These are phyloP conservation scores for Tokudaia tokunoshimensis DNA, from an alignment of 2,797 vertebrate species.

Conservation along the genomic window DNA sequence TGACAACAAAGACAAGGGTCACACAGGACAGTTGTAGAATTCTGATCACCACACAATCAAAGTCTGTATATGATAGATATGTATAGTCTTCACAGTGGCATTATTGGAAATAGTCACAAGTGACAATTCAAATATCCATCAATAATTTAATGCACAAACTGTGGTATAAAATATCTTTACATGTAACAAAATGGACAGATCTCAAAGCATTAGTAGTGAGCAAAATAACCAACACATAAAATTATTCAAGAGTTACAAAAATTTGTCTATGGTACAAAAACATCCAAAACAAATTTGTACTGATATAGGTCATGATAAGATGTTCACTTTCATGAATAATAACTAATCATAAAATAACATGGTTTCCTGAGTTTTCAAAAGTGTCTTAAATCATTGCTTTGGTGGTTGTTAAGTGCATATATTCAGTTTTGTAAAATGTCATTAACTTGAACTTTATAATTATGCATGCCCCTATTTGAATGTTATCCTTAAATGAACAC, in stretches of 20 bases:
- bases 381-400: constrained; percentile 9
- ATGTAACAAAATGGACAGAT: constrained; percentile 9
- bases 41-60: constrained; percentile 24
- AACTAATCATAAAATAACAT: not conserved
- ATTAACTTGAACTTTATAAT: constrained; percentile 39
- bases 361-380: not conserved
- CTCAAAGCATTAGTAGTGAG: constrained; percentile 1
- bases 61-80: not conserved
- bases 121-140: constrained; percentile 8
- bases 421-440: constrained; percentile 52
- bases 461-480: not conserved
- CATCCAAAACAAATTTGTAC: constrained; percentile 57
- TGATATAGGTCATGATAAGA: not conserved
- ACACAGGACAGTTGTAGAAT: not conserved
- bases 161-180: not conserved
- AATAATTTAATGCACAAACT: constrained; percentile 8
- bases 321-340: constrained; percentile 16
- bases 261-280: constrained; percentile 30
- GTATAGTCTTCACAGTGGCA: not conserved
- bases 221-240: constrained; percentile 41
- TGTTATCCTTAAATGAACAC: constrained; percentile 1
- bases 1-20: constrained; percentile 1
- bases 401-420: constrained; percentile 4
- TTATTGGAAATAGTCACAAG: not conserved
- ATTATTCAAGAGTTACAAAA: not conserved